Base-by-base conservation (phyloP, 2,888 invertebrate species). In the Byasa hedistus region DNA sequence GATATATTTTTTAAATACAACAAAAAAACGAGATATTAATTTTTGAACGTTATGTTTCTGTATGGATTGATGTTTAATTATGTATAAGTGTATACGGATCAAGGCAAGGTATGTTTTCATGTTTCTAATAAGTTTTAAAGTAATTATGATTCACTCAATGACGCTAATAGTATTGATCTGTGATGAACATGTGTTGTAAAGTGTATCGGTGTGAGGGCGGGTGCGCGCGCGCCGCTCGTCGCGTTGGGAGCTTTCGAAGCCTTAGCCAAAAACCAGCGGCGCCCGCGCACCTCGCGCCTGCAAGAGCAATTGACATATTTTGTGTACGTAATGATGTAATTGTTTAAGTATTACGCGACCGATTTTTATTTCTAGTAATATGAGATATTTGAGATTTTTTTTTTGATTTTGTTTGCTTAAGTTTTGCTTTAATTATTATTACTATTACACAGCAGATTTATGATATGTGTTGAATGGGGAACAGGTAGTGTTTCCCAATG, bases 301-400 rank as follows among this genome's bases (percentile, higher is more conserved):
- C 24, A 85, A 83, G 80, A 76, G 81, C 81, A 83, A 89, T 89
- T 86, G 86, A 89, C 88, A 89, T 90, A 90, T 89, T 90, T 89
- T 90, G 87, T 89, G 86, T 89, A 89, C 83, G 85, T 79, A 79
- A 76, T 72, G 73, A 73, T 78, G 75, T 12, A 73, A 72, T 76
- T 71, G 73, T 75, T 71, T 76, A 73, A 72, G 72, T 76, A 71
- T 74, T 74, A 73, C 73, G 73, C 71, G 74, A 73, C 71, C 73
- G 69, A 72, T 64, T 79, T 80, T 79, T 48, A 3, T n/a, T 82
- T 82, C 78, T 75, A 39, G 74, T 73, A 78, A 79, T 72, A 77
- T 75, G 71, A 75, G 72, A 75, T 76, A 77, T 76, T 78, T 80
- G 79, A 80, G 80, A 82, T 81, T 81, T 76, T 71, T 69, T 71